phyloP scores from a whole-genome alignment of 2,113 vertebrate species.

The Melanostigma gelatinosum region DNA sequence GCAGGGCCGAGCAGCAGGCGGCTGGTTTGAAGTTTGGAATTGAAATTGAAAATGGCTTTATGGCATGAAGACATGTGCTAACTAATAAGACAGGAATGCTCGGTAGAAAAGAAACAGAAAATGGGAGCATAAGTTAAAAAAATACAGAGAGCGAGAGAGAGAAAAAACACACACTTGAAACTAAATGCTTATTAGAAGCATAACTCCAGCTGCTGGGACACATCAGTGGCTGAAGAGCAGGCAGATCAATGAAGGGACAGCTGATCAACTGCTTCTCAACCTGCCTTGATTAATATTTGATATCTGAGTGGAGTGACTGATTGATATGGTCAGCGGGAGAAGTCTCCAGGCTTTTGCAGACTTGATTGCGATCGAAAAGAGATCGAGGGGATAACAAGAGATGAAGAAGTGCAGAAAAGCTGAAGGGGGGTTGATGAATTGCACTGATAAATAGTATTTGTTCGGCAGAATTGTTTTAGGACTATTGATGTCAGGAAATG shows the following conservation, averaged over 20 bases:
- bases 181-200: slow-evolving; percentile 20
- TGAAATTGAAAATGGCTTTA: neutral
- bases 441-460: slow-evolving; percentile 45
- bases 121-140: neutral
- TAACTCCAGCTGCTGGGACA: slow-evolving; percentile 31
- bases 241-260: slow-evolving; percentile 53
- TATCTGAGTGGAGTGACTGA: slow-evolving; percentile 55
- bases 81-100: neutral
- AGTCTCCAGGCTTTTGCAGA: slow-evolving; percentile 34
- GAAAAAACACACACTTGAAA: neutral
- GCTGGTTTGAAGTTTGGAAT: neutral
- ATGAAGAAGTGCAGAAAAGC: slow-evolving; percentile 44
- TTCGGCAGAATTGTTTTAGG: slow-evolving; percentile 37
- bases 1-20: neutral
- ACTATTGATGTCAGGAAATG: slow-evolving; percentile 33
- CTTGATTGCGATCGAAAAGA: slow-evolving; percentile 49
- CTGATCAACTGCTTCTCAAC: slow-evolving; percentile 62
- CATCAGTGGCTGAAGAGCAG: neutral
- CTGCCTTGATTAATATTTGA: slow-evolving; percentile 70
- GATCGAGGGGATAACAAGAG: slow-evolving; percentile 53
- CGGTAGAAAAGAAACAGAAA: neutral
- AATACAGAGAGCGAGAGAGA: neutral
- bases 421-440: slow-evolving; percentile 29
- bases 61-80: neutral
- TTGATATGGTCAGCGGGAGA: slow-evolving; percentile 44